These are phyloP conservation scores for Crossocerus cetratus DNA, from an alignment of 2,888 invertebrate species.

Conservation along the genomic window DNA sequence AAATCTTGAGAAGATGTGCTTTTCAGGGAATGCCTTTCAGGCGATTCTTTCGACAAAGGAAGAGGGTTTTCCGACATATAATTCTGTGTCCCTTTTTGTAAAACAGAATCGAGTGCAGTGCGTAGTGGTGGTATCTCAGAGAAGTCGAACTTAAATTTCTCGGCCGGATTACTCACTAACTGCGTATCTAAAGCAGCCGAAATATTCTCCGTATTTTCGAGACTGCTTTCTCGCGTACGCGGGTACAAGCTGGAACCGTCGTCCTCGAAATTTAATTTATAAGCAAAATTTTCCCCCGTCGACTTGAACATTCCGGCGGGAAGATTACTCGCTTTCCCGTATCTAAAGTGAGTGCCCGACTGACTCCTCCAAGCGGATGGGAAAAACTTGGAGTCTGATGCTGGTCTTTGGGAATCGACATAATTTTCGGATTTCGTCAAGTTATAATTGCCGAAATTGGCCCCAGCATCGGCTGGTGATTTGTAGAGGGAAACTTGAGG, in stretches of 20 bases:
- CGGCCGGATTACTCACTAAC: too few species aligned
- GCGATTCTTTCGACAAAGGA: too few species aligned
- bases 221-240: too few species aligned
- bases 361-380: constrained; percentile 50
- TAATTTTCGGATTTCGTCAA: constrained; percentile 56
- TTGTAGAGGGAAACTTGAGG: constrained; percentile 63
- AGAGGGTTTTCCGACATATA: too few species aligned
- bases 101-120: too few species aligned
- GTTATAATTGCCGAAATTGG: constrained; percentile 58
- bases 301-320: constrained; percentile 58
- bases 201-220: too few species aligned
- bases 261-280: constrained; percentile 61
- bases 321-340: constrained; percentile 46
- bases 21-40: too few species aligned
- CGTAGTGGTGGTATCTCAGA: too few species aligned
- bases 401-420: constrained; percentile 62
- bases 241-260: constrained; percentile 63
- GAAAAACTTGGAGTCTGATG: constrained; percentile 63
- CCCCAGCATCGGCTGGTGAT: constrained; percentile 61
- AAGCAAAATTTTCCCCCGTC: constrained; percentile 68
- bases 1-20: too few species aligned
- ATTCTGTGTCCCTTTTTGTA: too few species aligned
- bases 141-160: too few species aligned
- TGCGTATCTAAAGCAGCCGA: too few species aligned
- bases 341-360: constrained; percentile 40